A percentile compares a stretch with the other conserved stretches of the same genome.
Evolutionary conservation across 2,797 vertebrate genomes (phyloP).

Genomic region (Podargus strigoides): DNA sequence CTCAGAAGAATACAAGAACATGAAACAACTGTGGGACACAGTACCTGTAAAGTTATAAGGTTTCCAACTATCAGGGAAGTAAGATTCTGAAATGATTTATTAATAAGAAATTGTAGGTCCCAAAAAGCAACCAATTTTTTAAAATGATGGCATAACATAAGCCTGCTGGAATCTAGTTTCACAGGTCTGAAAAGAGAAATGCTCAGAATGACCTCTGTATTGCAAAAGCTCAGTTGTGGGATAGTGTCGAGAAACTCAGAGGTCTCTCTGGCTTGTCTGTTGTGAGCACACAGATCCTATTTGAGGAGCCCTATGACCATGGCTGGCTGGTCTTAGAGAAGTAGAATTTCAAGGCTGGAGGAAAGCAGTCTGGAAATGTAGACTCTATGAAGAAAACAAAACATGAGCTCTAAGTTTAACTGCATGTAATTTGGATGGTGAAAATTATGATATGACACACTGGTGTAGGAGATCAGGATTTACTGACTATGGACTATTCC

Average conservation of each 20-base stretch:
- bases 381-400: background rate
- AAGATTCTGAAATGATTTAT: background rate
- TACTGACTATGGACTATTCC: background rate
- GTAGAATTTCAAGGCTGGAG: background rate
- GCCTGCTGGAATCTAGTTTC: background rate
- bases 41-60: background rate
- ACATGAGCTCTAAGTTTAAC: background rate
- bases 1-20: background rate
- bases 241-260: background rate
- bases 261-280: background rate
- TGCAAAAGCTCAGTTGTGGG: background rate
- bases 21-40: accelerated
- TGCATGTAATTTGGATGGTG: background rate
- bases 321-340: background rate
- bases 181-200: background rate
- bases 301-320: background rate
- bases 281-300: background rate
- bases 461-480: background rate
- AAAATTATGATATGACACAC: background rate
- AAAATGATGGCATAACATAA: background rate
- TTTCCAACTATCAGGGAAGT: background rate
- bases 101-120: background rate
- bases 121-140: background rate
- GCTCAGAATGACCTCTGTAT: background rate
- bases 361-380: background rate